Percentiles rank a stretch among this genome's conserved stretches.
Conservation (phyloP, 1,140 invertebrate species). For the Achatina immaculata region DNA sequence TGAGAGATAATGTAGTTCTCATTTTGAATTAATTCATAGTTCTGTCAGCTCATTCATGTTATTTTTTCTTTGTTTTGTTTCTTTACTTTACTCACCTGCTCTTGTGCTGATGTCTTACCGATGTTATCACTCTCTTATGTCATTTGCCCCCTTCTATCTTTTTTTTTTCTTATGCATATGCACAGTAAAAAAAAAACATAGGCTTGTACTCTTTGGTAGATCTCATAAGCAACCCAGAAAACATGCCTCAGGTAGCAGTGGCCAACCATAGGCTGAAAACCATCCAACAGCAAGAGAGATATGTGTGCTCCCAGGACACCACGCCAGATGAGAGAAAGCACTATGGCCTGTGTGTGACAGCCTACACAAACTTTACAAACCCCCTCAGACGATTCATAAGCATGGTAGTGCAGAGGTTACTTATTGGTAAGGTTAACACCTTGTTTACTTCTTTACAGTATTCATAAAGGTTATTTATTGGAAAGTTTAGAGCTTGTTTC, state of each 20-base stretch:
- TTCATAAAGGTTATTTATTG: not conserved
- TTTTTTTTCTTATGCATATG: too few relatives aligned
- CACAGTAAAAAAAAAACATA: too few relatives aligned
- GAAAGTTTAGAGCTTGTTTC: not conserved
- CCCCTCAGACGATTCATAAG: slow-evolving; percentile 92
- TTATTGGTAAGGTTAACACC: slow-evolving; percentile 41
- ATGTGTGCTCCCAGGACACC: slow-evolving; percentile 45
- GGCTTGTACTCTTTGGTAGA: too few relatives aligned
- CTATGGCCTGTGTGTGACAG: slow-evolving; percentile 85
- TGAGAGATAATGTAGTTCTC: too few relatives aligned
- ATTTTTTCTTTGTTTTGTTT: too few relatives aligned
- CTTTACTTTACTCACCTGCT: too few relatives aligned
- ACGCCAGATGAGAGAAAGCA: slow-evolving; percentile 72
- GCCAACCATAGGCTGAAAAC: not conserved
- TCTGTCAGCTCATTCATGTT: too few relatives aligned
- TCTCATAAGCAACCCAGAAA: slow-evolving; percentile 20
- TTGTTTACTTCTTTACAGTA: too few relatives aligned
- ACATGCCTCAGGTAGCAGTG: slow-evolving; percentile 19
- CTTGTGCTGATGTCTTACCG: too few relatives aligned
- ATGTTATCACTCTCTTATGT: too few relatives aligned
- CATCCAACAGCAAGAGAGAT: slow-evolving; percentile 47
- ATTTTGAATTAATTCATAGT: too few relatives aligned
- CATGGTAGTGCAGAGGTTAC: slow-evolving; percentile 87
- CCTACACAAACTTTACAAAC: slow-evolving; percentile 94
- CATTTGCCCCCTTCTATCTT: too few relatives aligned